A percentile compares a stretch with the other conserved stretches of the same genome.
Conservation (phyloP, 2,113 vertebrate genomes). For the Charina bottae region DNA sequence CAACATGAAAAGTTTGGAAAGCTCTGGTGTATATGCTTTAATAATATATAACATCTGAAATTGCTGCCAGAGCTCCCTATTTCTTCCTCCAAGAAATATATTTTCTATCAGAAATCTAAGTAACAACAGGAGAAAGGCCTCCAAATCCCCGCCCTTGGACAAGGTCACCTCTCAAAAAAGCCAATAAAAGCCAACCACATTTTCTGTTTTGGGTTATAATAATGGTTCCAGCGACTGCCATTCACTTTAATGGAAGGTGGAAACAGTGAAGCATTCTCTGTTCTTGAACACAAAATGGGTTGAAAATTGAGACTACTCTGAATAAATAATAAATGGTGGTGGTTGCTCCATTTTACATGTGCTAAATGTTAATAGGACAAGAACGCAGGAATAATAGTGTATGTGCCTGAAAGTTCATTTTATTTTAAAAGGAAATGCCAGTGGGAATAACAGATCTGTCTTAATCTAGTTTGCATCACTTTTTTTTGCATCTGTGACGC, state of each 20-base stretch:
- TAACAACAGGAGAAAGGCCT: too few species aligned
- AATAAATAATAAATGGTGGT: neutral
- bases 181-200: neutral
- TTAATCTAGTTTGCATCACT: neutral
- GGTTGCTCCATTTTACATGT: neutral
- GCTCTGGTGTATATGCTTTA: neutral
- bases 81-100: neutral
- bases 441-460: neutral
- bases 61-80: too few species aligned
- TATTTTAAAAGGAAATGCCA: neutral
- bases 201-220: neutral
- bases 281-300: neutral
- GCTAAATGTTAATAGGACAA: neutral
- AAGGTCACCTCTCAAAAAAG: neutral
- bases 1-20: too few species aligned
- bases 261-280: neutral
- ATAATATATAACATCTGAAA: neutral
- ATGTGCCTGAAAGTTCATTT: neutral
- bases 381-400: neutral
- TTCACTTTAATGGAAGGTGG: neutral
- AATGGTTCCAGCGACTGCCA: neutral
- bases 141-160: neutral
- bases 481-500: too few species aligned
- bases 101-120: neutral
- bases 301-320: neutral